Percentiles rank a stretch among this genome's conserved stretches.
These are phyloP conservation scores for Thalpophila matura DNA, from an alignment of 2,888 invertebrate species.

Conservation along the genomic window DNA sequence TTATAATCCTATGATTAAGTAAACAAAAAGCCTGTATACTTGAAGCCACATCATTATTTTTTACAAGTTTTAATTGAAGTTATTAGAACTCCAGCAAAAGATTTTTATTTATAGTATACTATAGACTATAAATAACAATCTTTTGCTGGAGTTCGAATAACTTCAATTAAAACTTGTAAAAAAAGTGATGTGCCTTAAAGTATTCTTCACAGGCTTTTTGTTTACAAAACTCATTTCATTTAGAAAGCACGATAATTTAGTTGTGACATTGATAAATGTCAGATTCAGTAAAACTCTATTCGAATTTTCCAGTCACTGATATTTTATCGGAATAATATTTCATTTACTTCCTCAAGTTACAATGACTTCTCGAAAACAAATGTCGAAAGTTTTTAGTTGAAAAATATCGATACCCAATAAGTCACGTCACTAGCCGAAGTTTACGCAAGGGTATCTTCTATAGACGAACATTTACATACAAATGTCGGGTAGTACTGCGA, in stretches of 20 bases:
- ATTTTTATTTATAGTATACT: no score
- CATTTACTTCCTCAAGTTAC: constrained; percentile 22
- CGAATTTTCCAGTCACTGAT: constrained; percentile 20
- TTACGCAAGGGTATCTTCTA: constrained; percentile 61
- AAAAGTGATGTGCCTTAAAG: constrained; percentile 3
- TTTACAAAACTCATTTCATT: constrained; percentile 21
- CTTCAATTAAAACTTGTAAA: constrained; percentile 14
- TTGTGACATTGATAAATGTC: constrained; percentile 29
- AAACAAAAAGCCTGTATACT: no score
- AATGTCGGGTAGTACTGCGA: constrained; percentile 69
- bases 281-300: constrained; percentile 26
- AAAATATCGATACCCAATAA: constrained; percentile 51
- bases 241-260: constrained; percentile 28
- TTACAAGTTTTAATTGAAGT: no score
- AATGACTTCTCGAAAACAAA: constrained; percentile 37
- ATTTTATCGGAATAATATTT: constrained; percentile 45
- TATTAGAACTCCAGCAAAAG: no score
- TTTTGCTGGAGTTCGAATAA: not conserved
- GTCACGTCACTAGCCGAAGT: constrained; percentile 57
- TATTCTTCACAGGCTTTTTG: not conserved
- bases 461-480: constrained; percentile 68
- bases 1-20: no score
- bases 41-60: no score
- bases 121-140: not conserved
- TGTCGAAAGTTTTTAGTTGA: constrained; percentile 44